Evolutionary conservation across 2,113 vertebrate genomes (phyloP).

Genomic region (Oryzias celebensis): DNA sequence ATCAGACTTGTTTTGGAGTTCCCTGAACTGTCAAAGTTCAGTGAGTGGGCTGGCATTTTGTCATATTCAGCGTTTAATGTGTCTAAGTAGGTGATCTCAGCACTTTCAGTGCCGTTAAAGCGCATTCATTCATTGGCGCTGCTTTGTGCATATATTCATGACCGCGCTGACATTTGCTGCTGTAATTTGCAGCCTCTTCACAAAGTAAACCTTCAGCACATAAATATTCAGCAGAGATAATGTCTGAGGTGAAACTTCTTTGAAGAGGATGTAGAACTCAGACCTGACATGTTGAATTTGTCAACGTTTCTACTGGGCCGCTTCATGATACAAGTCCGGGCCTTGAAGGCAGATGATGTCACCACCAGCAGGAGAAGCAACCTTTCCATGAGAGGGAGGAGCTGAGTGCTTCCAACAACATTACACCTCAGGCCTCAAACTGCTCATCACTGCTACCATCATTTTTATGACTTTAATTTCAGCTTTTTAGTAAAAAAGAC

Average conservation of each 20-base stretch:
- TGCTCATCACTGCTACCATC: too few species aligned
- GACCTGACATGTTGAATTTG: background rate
- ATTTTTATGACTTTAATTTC: too few species aligned
- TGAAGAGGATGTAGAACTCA: slow-evolving; percentile 8
- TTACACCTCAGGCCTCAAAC: too few species aligned
- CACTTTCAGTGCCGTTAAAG: slow-evolving; percentile 30
- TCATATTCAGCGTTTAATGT: slow-evolving; percentile 43
- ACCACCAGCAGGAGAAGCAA: too few species aligned
- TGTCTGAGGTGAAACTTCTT: slow-evolving; percentile 11
- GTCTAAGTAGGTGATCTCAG: slow-evolving; percentile 40
- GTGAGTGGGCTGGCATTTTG: slow-evolving; percentile 44
- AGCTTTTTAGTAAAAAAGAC: too few species aligned
- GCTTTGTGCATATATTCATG: slow-evolving; percentile 38
- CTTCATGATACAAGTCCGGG: too few species aligned
- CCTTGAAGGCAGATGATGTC: too few species aligned
- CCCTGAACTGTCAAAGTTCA: slow-evolving; percentile 10
- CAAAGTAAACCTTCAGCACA: slow-evolving; percentile 36
- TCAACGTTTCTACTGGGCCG: slow-evolving; percentile 22
- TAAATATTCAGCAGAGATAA: slow-evolving; percentile 13
- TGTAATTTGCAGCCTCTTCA: slow-evolving; percentile 9
- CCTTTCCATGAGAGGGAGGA: too few species aligned
- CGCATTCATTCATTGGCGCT: slow-evolving; percentile 8
- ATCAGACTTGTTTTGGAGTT: slow-evolving; percentile 13
- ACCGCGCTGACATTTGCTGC: slow-evolving; percentile 6
- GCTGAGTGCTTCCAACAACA: too few species aligned